These are phyloP conservation scores for Antennarius striatus DNA, from an alignment of 2,113 vertebrate genomes.

Conservation along the genomic window DNA sequence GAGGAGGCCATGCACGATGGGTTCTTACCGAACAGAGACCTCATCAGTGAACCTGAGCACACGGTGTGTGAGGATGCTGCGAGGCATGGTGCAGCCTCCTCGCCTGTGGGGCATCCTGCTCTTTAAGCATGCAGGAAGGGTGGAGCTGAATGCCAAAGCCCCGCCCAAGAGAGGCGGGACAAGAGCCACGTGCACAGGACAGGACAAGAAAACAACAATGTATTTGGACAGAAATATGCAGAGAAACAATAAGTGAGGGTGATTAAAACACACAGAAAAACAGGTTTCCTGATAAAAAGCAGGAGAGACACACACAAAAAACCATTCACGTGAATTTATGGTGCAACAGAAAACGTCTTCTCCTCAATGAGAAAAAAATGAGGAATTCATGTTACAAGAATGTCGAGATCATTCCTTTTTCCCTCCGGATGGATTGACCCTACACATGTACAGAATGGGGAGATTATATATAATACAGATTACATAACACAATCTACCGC, in stretches of 20 bases:
- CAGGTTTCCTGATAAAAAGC: not conserved
- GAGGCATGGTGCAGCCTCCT: constrained; percentile 80
- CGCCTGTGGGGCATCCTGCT: constrained; percentile 81
- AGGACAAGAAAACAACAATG: constrained; percentile 54
- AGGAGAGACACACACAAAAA: not conserved
- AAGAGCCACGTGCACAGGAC: constrained; percentile 52
- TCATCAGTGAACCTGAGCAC: constrained; percentile 85
- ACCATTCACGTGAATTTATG: not conserved
- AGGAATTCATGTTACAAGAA: constrained; percentile 35
- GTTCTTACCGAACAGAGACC: constrained; percentile 85
- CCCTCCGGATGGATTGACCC: constrained; percentile 16
- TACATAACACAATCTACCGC: constrained; percentile 56
- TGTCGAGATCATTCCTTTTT: constrained; percentile 7
- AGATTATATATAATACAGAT: constrained; percentile 64
- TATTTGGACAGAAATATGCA: constrained; percentile 8
- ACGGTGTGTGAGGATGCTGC: constrained; percentile 80
- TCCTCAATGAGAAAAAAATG: not conserved
- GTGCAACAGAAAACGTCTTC: constrained; percentile 14
- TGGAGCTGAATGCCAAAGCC: constrained; percentile 79
- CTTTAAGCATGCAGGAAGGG: constrained; percentile 90
- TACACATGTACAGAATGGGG: constrained; percentile 20
- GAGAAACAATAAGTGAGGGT: constrained; percentile 3
- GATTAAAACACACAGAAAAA: not conserved
- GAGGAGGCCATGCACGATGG: not conserved
- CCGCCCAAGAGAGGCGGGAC: constrained; percentile 34